phyloP scores from a whole-genome alignment of 2,888 invertebrate species.

The Nomada goodeniana region DNA sequence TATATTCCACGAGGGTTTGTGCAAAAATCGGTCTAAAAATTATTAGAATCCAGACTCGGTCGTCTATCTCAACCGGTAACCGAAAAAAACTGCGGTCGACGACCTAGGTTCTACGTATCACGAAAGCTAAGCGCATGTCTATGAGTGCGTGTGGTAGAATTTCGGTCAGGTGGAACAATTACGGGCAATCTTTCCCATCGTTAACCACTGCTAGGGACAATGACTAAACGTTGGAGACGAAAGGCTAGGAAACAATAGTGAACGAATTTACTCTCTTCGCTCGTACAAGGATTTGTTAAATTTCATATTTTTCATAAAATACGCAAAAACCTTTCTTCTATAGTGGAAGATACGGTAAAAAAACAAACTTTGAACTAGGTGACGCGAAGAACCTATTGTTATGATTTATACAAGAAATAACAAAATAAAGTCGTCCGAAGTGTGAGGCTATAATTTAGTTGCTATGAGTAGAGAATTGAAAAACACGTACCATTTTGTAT shows the following conservation, averaged over 20 bases:
- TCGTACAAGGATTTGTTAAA: too few species aligned
- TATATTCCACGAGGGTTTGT: not conserved
- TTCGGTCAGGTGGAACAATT: conserved; percentile 30
- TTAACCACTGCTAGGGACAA: not conserved
- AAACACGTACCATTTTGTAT: conserved; percentile 66
- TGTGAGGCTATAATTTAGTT: conserved; percentile 16
- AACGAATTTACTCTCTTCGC: not conserved
- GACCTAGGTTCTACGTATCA: not conserved
- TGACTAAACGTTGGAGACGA: not conserved
- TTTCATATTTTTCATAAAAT: too few species aligned
- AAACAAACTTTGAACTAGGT: too few species aligned
- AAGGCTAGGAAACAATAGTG: not conserved
- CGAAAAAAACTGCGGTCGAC: not conserved
- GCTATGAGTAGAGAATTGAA: conserved; percentile 57
- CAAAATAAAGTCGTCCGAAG: too few species aligned
- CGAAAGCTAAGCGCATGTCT: not conserved
- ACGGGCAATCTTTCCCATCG: conserved; percentile 6
- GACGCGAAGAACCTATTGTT: too few species aligned
- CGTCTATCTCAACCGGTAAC: not conserved
- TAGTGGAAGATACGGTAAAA: too few species aligned
- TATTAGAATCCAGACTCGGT: not conserved
- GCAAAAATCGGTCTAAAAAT: not conserved
- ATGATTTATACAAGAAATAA: too few species aligned
- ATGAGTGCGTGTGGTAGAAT: conserved; percentile 12
- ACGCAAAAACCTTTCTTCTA: too few species aligned